A percentile compares a stretch with the other conserved stretches of the same genome.
Evolutionary conservation across 2,113 vertebrate genomes (phyloP).

Genomic region (Pipa parva): DNA sequence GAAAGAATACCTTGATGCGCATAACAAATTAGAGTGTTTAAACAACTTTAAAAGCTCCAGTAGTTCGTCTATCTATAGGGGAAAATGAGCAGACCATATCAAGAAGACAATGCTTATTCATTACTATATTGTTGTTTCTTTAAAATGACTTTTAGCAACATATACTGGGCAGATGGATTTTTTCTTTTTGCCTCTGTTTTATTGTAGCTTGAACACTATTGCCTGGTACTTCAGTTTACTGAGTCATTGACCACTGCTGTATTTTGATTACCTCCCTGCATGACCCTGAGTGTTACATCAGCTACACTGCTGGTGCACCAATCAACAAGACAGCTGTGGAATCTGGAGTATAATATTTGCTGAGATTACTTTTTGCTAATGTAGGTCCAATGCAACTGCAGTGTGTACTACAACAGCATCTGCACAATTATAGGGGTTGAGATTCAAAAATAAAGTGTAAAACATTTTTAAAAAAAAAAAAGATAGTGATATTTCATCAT

Average conservation of each 20-base stretch:
- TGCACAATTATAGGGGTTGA: no score
- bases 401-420: no score
- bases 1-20: slow-evolving; percentile 43
- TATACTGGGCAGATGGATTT: background rate
- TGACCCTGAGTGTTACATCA: background rate
- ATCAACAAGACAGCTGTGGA: background rate
- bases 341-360: background rate
- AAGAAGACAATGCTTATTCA: background rate
- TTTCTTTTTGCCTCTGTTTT: no score
- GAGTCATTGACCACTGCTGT: background rate
- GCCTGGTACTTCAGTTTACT: background rate
- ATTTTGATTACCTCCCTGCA: background rate
- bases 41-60: slow-evolving; percentile 26
- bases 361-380: background rate
- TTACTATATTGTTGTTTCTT: background rate
- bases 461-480: no score
- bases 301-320: no score
- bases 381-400: background rate
- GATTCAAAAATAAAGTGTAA: no score
- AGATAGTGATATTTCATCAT: no score
- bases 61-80: background rate
- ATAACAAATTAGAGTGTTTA: slow-evolving; percentile 50
- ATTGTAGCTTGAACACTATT: background rate
- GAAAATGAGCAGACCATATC: no score
- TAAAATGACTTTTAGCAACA: background rate